Base-by-base conservation (phyloP, 1,140 invertebrate species). In the Hermatobates lingyangjiaoensis region DNA sequence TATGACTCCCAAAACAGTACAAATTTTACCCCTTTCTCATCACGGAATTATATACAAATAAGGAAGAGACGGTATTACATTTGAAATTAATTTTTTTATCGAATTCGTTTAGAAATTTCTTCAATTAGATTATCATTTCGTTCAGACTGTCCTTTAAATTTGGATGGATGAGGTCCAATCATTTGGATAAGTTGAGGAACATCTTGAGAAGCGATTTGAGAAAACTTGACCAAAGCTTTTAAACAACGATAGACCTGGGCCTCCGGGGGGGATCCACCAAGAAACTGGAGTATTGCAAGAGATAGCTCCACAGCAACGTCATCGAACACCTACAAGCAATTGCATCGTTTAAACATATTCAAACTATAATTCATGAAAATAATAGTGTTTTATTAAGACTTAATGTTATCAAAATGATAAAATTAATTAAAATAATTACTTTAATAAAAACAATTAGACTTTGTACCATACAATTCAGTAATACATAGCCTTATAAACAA, bases 221-320 rank as follows among this genome's bases (percentile, higher is more conserved):
- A 79, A 59, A 90, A 89, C 59, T 83, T 75, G 12, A 76, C 73
- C 51, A 93, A 68, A 0, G 87, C 81, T 57, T 83, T 84, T 68
- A 85, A 72, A 42, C 80, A 79, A 40, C 84, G 74, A 66, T 71
- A 88, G 47, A 86, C 68, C 48, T 84, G 76, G 59, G 89, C 82
- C 68, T 92, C 88, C 1, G 71, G 69, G 2, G 85, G 82, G 60
- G 76, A 83, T 45, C 73, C 72, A 57, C 81, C 81, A 67, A 91
- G 80, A 68, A 80, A 90, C 71, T 93, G 88, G 21, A 92, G 74
- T 56, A 91, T 69, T n/a, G 88, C 88, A 81, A 91, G 89, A 15
- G 87, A 79, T 57, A 94, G 65, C 66, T 94, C 89, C 20, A 90
- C 85, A 27, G 88, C 87, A 15, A 91, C 81, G 62, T 94, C 89